phyloP scores from a whole-genome alignment of 2,797 vertebrate genomes.

The Cossypha caffra region DNA sequence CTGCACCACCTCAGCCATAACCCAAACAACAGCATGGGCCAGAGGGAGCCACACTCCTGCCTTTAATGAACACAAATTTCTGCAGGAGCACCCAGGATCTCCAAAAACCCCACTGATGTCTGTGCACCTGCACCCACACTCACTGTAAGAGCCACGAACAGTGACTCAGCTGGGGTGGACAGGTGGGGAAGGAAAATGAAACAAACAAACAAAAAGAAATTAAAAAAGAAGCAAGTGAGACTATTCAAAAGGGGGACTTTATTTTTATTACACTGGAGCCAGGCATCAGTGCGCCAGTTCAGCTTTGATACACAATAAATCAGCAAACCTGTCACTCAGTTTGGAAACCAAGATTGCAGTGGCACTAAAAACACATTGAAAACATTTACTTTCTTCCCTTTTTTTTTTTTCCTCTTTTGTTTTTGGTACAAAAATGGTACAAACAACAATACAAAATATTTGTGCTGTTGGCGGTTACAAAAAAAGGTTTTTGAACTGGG shows the following conservation, averaged over 20 bases:
- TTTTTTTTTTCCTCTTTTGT: constrained; percentile 56
- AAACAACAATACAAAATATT: constrained; percentile 99
- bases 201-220: background rate
- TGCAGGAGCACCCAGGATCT: background rate
- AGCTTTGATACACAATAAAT: constrained; percentile 85
- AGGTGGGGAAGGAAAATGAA: background rate
- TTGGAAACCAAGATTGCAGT: constrained; percentile 86
- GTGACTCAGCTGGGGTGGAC: background rate
- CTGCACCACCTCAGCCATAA: background rate
- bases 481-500: constrained; percentile 80
- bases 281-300: constrained; percentile 79
- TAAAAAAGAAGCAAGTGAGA: background rate
- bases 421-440: constrained; percentile 97
- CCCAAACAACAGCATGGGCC: background rate
- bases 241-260: constrained; percentile 84
- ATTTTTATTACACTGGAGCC: constrained; percentile 92
- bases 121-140: accelerated
- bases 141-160: accelerated
- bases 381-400: constrained; percentile 81
- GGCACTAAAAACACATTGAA: constrained; percentile 91
- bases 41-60: accelerated
- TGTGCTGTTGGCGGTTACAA: constrained; percentile 98
- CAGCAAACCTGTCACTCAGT: constrained; percentile 85
- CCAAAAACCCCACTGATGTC: background rate
- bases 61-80: background rate